phyloP scores from a whole-genome alignment of 2,888 invertebrate genomes.

The Drosophila birchii region DNA sequence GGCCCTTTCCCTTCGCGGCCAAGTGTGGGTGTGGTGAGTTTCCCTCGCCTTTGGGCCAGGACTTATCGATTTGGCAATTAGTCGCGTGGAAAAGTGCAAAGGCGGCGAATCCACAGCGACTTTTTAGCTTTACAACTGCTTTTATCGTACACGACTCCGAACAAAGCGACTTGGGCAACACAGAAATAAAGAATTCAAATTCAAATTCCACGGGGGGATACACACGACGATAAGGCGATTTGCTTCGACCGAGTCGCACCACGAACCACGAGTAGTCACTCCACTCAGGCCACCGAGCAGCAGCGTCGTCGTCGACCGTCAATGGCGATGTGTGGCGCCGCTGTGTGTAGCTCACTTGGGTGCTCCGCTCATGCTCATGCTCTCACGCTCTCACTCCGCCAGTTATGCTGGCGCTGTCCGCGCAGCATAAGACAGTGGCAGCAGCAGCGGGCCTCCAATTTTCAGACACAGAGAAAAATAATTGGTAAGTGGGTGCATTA shows the following conservation, averaged over 20 bases:
- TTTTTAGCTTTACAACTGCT: constrained; percentile 2
- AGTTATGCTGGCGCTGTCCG: constrained; percentile 39
- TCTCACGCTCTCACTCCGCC: constrained; percentile 45
- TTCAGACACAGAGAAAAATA: constrained; percentile 14
- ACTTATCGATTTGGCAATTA: constrained; percentile 66
- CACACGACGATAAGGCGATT: constrained; percentile 42
- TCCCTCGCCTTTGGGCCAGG: constrained; percentile 38
- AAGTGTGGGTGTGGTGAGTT: constrained; percentile 63
- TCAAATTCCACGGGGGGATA: constrained; percentile 30
- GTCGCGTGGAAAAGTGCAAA: constrained; percentile 4
- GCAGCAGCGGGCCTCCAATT: constrained; percentile 20
- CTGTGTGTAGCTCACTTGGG: constrained; percentile 68
- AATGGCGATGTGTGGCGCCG: constrained; percentile 68
- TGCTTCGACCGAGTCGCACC: constrained; percentile 11
- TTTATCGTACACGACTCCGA: constrained; percentile 10
- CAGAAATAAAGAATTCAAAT: constrained; percentile 8
- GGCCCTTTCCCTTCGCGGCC: constrained; percentile 14
- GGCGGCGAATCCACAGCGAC: constrained; percentile 9
- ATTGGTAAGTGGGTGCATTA: neutral
- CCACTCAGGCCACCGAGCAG: constrained; percentile 25
- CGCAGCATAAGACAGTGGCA: constrained; percentile 43
- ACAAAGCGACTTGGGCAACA: constrained; percentile 17
- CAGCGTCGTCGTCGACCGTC: constrained; percentile 58
- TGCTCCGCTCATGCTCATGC: constrained; percentile 30
- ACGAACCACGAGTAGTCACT: constrained; percentile 43